Conservation (phyloP, 1,140 invertebrate genomes). For the Telenomus remus region DNA sequence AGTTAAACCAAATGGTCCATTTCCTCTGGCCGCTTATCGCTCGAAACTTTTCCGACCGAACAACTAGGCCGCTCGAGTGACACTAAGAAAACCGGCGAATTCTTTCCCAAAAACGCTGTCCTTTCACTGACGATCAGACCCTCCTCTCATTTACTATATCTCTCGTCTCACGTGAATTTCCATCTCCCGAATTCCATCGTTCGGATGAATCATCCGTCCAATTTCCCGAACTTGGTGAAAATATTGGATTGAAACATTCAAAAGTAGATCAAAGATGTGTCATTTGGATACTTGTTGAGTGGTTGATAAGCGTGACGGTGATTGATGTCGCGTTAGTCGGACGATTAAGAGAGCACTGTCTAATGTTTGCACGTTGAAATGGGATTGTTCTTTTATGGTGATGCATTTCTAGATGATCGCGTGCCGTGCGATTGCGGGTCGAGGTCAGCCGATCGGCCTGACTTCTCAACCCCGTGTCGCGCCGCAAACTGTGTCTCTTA, state of each 20-base stretch:
- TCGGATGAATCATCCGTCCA: too few relatives aligned
- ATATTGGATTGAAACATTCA: too few relatives aligned
- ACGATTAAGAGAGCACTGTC: constrained; percentile 14
- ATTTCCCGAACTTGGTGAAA: too few relatives aligned
- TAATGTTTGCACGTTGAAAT: constrained; percentile 21
- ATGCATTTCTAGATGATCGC: constrained; percentile 50
- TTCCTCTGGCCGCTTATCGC: constrained; percentile 24
- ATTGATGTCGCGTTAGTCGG: background rate
- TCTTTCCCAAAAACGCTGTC: background rate
- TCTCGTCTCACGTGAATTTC: too few relatives aligned
- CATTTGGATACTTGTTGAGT: too few relatives aligned
- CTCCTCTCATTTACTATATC: too few relatives aligned
- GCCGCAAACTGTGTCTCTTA: constrained; percentile 46
- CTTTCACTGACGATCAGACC: background rate
- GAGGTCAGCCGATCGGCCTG: constrained; percentile 45
- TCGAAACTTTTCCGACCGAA: constrained; percentile 19
- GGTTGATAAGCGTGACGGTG: background rate
- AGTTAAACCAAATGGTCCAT: constrained; percentile 38
- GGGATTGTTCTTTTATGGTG: constrained; percentile 45
- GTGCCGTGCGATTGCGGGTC: constrained; percentile 36
- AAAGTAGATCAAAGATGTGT: too few relatives aligned
- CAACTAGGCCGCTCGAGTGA: too few relatives aligned
- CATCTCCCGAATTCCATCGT: too few relatives aligned
- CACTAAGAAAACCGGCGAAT: background rate
- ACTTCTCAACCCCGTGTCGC: constrained; percentile 57